Evolutionary conservation across 2,113 vertebrate genomes (phyloP).

Genomic region (Dascyllus trimaculatus): DNA sequence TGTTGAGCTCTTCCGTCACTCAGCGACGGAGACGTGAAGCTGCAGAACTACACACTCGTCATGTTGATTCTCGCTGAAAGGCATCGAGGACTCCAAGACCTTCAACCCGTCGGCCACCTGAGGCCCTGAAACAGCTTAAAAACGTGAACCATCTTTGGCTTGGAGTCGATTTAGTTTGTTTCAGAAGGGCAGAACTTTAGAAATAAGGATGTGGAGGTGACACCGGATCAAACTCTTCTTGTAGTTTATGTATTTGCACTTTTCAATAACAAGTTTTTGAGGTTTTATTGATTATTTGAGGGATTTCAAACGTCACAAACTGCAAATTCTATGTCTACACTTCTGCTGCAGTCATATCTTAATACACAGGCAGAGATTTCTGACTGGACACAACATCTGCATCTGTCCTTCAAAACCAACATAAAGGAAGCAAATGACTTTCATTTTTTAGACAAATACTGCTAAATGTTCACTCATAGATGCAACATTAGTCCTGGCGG

Average conservation of each 20-base stretch:
- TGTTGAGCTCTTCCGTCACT: background rate
- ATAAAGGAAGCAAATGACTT: too few species aligned
- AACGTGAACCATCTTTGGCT: conserved; percentile 19
- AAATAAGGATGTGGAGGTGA: background rate
- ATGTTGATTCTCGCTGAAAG: background rate
- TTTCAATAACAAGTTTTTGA: background rate
- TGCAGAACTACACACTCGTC: background rate
- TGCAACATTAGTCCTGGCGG: too few species aligned
- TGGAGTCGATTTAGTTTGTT: background rate
- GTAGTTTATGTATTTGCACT: background rate
- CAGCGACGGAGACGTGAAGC: too few species aligned
- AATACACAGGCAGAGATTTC: background rate
- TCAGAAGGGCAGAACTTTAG: background rate
- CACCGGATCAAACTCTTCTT: accelerated
- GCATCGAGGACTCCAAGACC: background rate
- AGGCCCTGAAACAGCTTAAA: accelerated
- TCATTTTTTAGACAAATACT: too few species aligned
- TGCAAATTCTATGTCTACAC: too few species aligned
- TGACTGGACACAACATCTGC: too few species aligned
- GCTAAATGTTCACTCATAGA: too few species aligned
- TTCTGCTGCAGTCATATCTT: background rate
- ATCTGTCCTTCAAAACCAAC: too few species aligned
- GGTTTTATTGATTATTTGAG: conserved; percentile 9
- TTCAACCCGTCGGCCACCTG: too few species aligned
- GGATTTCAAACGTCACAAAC: background rate